Evolutionary conservation across 2,113 vertebrate species (phyloP), one percentile per base, ranked within the genome.

Genomic region (Microcebus griseorufus): DNA sequence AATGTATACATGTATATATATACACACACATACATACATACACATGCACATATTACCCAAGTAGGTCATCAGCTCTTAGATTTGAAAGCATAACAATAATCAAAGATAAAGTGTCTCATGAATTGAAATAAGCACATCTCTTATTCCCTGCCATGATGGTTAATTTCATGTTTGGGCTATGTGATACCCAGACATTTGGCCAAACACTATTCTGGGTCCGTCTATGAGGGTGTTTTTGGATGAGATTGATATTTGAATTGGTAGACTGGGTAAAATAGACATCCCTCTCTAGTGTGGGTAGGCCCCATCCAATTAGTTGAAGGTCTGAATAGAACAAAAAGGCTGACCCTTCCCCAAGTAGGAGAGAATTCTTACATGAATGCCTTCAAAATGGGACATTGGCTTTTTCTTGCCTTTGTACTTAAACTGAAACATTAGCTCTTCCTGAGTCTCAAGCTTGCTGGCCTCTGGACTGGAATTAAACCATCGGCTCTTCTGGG

Each of bases 201-300:
- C 78, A 93, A 80, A 85, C 42, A 58, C 88, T 84, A 76, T 93
- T 94, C 70, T 90, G 25, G 32, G 23, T 92, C 9, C 95, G 62
- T 55, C 73, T 89, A 34, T 73, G 55, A 86, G 51, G n/a, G 55
- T 55, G 12, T 82, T 93, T 94, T 78, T 20, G 39, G 90, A 76
- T 69, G 70, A 93, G 22, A 83, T 78, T 90, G 78, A 83, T n/a
- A 60, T 82, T 89, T 92, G 64, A 96, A 79, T 90, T 58, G 58
- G 29, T 69, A 96, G 75, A 82, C 60, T 55, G 39, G 92, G 6
- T 88, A 82, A 94, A 91, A 14, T 13, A 62, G 55, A 60, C 20
- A 85, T 39, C 42, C 42, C 20, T 76, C 53, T 64, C 16, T 95
- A 60, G 65, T 60, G 37, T 72, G 62, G 51, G 39, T 37, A 62